Percentiles rank a stretch among this genome's conserved stretches.
These are phyloP conservation scores for Drosophila bifasciata DNA, from an alignment of 1,140 invertebrate genomes.

Conservation along the genomic window DNA sequence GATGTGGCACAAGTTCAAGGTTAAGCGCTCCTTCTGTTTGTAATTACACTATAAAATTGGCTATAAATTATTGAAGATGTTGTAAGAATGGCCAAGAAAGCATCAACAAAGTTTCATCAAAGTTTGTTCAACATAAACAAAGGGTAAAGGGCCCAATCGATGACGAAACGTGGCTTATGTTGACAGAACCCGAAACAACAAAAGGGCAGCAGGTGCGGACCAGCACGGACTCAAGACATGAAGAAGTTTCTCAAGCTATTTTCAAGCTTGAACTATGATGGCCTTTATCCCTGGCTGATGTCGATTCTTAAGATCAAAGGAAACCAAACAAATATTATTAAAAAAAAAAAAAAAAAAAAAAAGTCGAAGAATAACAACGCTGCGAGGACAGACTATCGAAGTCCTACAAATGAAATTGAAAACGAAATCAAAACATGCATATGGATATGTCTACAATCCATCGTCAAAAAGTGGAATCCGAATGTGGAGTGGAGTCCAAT, in stretches of 20 bases:
- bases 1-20: constrained; percentile 55
- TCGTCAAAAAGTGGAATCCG: not conserved
- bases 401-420: constrained; percentile 76
- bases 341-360: constrained; percentile 17
- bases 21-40: constrained; percentile 15
- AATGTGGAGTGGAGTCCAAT: constrained; percentile 6
- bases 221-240: no score
- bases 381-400: constrained; percentile 27
- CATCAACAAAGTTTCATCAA: constrained; percentile 41
- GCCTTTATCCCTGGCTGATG: constrained; percentile 12
- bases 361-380: constrained; percentile 27
- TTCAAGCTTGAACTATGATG: not conserved
- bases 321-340: constrained; percentile 41
- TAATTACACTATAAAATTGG: no score
- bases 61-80: no score
- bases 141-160: constrained; percentile 19
- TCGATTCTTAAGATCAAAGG: constrained; percentile 27
- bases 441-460: constrained; percentile 49
- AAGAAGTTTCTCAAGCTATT: not conserved
- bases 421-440: constrained; percentile 77
- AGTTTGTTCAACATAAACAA: constrained; percentile 31
- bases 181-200: constrained; percentile 18
- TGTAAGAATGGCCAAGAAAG: constrained; percentile 27
- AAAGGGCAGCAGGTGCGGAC: not conserved
- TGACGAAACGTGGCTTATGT: not conserved